phyloP scores from a whole-genome alignment of 2,888 invertebrate genomes.

The Neuroscelio doddi region DNA sequence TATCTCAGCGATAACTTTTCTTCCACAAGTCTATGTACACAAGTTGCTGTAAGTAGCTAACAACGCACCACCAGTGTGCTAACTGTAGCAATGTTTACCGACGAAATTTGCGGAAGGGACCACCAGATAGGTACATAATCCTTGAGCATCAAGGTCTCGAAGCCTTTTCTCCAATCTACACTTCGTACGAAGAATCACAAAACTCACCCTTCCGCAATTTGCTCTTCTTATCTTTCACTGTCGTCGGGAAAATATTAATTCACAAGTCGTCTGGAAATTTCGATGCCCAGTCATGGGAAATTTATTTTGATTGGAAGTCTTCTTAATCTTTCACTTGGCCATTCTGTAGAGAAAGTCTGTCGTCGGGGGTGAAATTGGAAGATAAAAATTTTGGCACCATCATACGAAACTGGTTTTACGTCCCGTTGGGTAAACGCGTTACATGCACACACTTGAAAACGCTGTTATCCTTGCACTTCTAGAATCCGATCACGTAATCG shows the following conservation, averaged over 20 bases:
- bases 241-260: slow-evolving; percentile 22
- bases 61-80: too few species aligned
- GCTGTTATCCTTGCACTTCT: slow-evolving; percentile 15
- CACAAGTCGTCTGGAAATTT: slow-evolving; percentile 21
- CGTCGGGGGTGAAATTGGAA: too few species aligned
- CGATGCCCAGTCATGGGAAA: slow-evolving; percentile 18
- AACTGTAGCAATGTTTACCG: slow-evolving; percentile 1
- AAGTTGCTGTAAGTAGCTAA: too few species aligned
- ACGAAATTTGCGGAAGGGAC: slow-evolving; percentile 1
- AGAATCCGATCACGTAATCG: slow-evolving; percentile 34
- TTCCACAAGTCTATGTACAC: too few species aligned
- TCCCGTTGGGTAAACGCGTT: slow-evolving; percentile 9
- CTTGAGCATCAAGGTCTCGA: slow-evolving; percentile 5
- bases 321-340: slow-evolving; percentile 12
- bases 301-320: slow-evolving; percentile 5
- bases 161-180: slow-evolving; percentile 8
- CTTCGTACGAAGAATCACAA: slow-evolving; percentile 4
- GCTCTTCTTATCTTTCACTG: neutral
- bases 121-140: slow-evolving; percentile 16
- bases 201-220: slow-evolving; percentile 18
- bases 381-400: slow-evolving; percentile 1
- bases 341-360: too few species aligned
- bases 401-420: slow-evolving; percentile 5
- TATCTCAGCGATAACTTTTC: too few species aligned
- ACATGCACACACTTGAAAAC: slow-evolving; percentile 9